Evolutionary conservation across 1,140 invertebrate species (phyloP), one percentile per base, ranked within the genome.

Genomic region (Anadara kagoshimensis): DNA sequence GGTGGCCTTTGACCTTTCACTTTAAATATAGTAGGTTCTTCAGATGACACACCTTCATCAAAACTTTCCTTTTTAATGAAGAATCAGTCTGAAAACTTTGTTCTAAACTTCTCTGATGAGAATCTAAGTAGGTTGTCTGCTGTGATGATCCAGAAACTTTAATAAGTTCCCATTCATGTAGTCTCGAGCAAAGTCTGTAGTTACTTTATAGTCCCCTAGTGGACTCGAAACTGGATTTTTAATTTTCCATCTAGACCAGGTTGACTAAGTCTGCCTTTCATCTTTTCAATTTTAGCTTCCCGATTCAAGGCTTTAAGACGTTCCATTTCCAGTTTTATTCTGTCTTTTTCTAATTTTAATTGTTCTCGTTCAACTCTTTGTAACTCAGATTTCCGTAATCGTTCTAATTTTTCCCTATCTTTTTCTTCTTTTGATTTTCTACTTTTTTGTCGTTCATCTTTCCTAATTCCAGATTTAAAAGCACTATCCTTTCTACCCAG

Each of bases 81-180:
- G 44, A 49, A 24, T 73, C 70, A 20, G 62, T 45, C 45, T 61
- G 54, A 22, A 56, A 66, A 22, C 66, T 51, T 18, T 74, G 65
- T 24, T 69, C 74, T 20, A 80, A 49, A 47, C 75, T 77, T 26
- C 81, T 57, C 45, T 83, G 73, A 54, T 85, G 82, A 41, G 79
- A 76, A 64, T 84, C 82, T 29, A 80, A 59, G 63, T 83, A 85
- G 58, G 83, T 76, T 26, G 83, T 78, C 26, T 78, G 74, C 12
- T 76, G 78, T 20, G 79, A 64, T 16, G 78, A 77, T 58, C 74
- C 75, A 58, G 69, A 75, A 14, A 83, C 85, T 72, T 82, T 86
- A 14, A 66, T 93, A 74, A 95, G 93, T 86, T 97, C 95, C 96
- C 96, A 97, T 86, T 97, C 95, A 86, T 96, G 95, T 0, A 97